A percentile compares a stretch with the other conserved stretches of the same genome.
Conservation (phyloP, 1,140 invertebrate genomes). For the Lasaia peninsularis region DNA sequence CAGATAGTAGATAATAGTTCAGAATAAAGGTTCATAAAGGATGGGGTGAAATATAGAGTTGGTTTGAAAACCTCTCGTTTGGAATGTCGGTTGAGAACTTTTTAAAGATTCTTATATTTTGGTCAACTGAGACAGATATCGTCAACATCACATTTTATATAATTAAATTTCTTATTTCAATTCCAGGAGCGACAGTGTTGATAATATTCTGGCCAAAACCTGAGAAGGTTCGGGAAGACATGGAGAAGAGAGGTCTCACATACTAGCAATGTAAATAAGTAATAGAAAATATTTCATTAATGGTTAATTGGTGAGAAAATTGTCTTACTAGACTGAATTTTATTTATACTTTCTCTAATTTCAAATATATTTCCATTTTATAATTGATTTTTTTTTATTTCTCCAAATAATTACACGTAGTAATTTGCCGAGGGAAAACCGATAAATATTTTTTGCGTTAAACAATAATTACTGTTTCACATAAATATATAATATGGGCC, state of each 20-base stretch:
- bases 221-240: constrained; percentile 44
- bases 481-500: no score
- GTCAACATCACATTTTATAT: no score
- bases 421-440: no score
- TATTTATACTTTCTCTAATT: constrained; percentile 7
- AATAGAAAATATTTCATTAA: background rate
- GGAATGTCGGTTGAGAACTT: no score
- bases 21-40: no score
- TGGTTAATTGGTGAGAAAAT: constrained; percentile 13
- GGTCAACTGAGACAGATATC: no score
- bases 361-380: background rate
- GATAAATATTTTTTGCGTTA: no score
- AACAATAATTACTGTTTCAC: no score
- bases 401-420: background rate
- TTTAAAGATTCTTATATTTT: no score
- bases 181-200: constrained; percentile 50
- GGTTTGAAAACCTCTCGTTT: no score
- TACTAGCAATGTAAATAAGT: constrained; percentile 32
- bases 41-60: no score
- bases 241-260: constrained; percentile 53
- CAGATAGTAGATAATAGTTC: no score
- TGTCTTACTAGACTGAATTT: constrained; percentile 15
- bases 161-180: background rate
- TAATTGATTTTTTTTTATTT: background rate
- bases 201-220: constrained; percentile 64